Conservation (phyloP, 2,113 vertebrate genomes). For the Sinocyclocheilus anshuiensis region DNA sequence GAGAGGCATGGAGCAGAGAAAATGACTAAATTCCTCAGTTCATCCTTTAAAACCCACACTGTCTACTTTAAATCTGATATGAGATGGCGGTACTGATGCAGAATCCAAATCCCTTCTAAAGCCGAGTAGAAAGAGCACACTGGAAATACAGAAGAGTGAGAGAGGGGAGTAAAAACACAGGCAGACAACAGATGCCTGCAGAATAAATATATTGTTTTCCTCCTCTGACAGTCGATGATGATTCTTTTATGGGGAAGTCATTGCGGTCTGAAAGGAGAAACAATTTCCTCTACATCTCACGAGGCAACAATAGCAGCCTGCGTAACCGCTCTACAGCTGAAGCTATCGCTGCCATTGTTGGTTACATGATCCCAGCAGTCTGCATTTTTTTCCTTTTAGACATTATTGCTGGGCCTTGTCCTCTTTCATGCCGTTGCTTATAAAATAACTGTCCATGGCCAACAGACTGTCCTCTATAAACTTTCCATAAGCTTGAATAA, state of each 20-base stretch:
- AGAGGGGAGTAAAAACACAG: constrained; percentile 17
- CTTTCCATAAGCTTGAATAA: neutral
- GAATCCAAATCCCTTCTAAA: constrained; percentile 68
- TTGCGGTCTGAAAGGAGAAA: constrained; percentile 63
- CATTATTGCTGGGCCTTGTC: constrained; percentile 44
- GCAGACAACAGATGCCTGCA: constrained; percentile 22
- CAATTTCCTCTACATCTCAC: constrained; percentile 63
- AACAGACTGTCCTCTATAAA: neutral
- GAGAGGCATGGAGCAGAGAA: neutral
- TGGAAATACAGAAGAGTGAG: constrained; percentile 16
- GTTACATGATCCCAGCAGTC: constrained; percentile 59
- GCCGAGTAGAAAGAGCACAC: neutral
- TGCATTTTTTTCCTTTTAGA: constrained; percentile 46
- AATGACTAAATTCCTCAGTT: constrained; percentile 26
- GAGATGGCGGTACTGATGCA: constrained; percentile 68
- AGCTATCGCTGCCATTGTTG: constrained; percentile 61
- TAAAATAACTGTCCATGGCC: constrained; percentile 33
- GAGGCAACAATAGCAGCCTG: constrained; percentile 61
- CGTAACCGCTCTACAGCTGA: constrained; percentile 22
- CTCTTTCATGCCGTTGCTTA: constrained; percentile 28
- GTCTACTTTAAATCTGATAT: constrained; percentile 66
- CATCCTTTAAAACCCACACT: constrained; percentile 22
- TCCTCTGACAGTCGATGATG: constrained; percentile 49
- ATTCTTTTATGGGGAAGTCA: constrained; percentile 64
- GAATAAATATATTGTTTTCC: constrained; percentile 61